Evolutionary conservation across 2,113 vertebrate species (phyloP), one percentile per base, ranked within the genome.

Genomic region (Psittacula cyanocephala): DNA sequence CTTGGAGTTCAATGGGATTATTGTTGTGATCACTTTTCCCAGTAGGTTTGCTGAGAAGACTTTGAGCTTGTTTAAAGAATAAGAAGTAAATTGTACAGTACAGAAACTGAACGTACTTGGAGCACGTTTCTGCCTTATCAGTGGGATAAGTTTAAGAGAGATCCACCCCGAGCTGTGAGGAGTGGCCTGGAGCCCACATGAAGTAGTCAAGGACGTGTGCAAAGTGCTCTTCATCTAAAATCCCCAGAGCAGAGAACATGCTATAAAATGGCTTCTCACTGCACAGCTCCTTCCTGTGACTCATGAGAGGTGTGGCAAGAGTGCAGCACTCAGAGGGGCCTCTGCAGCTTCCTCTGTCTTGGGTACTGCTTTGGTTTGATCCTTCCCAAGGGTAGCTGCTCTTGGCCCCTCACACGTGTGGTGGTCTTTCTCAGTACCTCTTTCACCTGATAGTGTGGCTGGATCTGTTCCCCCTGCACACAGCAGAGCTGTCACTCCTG

Each of bases 241-340:
- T 43, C 75, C 82, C 71, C 67, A 72, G 63, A 80, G 76, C 76
- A 80, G 52, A 62, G 76, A 76, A 23, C 59, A 59, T 10, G 2
- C 52, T 65, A 5, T 77, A 55, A 91, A 88, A 92, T 94, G 95
- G 50, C 83, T 86, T 94, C 86, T 80, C 44, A 41, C 1, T 29
- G 88, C 70, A 60, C 4, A 0, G 1, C 75, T 69, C 39, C 80
- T 86, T 35, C 37, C 63, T 67, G 78, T 84, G 91, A 82, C 87
- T 96, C 57, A 44, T 52, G 44, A 74, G 46, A 82, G 75, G 41
- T 91, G 87, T 94, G 87, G 84, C 33, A 23, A 39, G 59, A 93
- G 81, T 19, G 37, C 41, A 13, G 63, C 11, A 7, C 69, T 88
- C 63, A 29, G 43, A 86, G 76, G 71, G 71, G 55, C 47, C 39